Percentiles rank a stretch among this genome's conserved stretches.
Conservation (phyloP, 2,888 invertebrate genomes). For the Pterobdella sp. region DNA sequence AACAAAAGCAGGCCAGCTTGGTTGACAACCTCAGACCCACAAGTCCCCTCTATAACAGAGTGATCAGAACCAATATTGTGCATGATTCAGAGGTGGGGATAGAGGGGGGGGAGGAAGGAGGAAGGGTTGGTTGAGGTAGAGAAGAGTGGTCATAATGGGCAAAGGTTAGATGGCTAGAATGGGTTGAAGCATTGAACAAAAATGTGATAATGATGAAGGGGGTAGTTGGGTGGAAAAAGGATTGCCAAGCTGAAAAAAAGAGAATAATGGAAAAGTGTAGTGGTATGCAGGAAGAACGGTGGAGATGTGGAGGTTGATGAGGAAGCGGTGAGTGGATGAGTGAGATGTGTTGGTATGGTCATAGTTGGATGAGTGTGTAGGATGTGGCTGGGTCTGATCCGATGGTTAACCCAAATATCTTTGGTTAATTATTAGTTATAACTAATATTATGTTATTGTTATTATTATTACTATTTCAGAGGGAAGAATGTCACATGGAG, state of each 20-base stretch:
- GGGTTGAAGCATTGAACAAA: no score
- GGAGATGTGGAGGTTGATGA: neutral
- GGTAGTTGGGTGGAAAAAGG: neutral
- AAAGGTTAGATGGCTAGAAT: neutral
- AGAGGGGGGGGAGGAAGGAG: neutral
- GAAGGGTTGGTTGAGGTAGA: neutral
- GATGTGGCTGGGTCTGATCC: no score
- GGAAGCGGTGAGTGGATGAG: neutral
- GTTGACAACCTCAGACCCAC: slow-evolving; percentile 44
- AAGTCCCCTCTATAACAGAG: slow-evolving; percentile 41
- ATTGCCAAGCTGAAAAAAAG: no score
- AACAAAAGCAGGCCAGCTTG: slow-evolving; percentile 29
- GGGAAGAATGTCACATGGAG: slow-evolving; percentile 26
- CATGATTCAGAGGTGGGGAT: slow-evolving; percentile 21
- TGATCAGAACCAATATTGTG: slow-evolving; percentile 43
- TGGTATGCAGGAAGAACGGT: neutral
- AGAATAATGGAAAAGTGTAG: no score
- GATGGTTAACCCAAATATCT: no score
- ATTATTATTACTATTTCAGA: slow-evolving; percentile 4
- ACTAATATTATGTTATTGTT: no score
- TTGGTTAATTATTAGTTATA: no score
- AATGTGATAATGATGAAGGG: no score
- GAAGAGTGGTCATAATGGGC: neutral
- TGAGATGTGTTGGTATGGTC: neutral
- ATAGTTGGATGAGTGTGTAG: slow-evolving; percentile 1